Conservation (phyloP, 1,140 invertebrate species). For the Leguminivora glycinivorella region DNA sequence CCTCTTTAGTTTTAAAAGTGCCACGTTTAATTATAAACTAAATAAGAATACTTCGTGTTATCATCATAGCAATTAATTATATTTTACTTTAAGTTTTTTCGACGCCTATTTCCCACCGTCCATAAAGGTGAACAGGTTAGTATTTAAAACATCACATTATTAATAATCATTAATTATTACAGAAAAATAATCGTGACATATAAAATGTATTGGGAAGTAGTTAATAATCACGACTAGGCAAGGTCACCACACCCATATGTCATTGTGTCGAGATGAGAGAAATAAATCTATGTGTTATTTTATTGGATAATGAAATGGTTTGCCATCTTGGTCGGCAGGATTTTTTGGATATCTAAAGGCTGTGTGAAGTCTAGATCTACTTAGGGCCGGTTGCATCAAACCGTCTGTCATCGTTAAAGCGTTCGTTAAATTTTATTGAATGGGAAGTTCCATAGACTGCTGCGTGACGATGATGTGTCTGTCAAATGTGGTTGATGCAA, state of each 20-base stretch:
- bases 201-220: constrained; percentile 26
- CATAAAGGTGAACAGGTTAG: constrained; percentile 7
- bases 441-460: no score
- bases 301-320: neutral
- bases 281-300: constrained; percentile 8
- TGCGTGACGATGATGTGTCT: no score
- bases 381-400: no score
- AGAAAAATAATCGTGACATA: constrained; percentile 24
- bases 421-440: no score
- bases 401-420: no score
- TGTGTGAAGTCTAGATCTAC: neutral
- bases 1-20: no score
- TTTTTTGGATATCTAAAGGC: neutral
- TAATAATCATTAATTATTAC: constrained; percentile 25
- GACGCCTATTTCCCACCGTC: neutral
- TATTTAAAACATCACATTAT: constrained; percentile 17
- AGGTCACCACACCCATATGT: constrained; percentile 22
- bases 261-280: constrained; percentile 23
- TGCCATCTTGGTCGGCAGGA: neutral
- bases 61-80: neutral
- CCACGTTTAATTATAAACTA: no score
- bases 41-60: neutral
- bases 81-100: constrained; percentile 6
- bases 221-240: constrained; percentile 14
- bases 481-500: no score